These are phyloP conservation scores for Triplophysa rosa DNA, from an alignment of 2,113 vertebrate genomes.

Conservation along the genomic window DNA sequence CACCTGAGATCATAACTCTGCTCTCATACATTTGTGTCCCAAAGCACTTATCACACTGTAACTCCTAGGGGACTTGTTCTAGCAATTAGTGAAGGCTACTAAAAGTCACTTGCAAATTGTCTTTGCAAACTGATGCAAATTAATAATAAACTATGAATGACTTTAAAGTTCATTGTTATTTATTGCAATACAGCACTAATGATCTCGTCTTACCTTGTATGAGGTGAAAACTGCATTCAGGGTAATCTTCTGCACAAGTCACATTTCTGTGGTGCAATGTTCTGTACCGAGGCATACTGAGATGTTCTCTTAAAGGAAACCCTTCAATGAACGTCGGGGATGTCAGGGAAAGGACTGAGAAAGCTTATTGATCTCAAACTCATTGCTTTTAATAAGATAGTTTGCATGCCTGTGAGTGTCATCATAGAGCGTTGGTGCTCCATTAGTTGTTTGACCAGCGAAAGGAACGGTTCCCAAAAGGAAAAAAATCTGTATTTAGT, in stretches of 20 bases:
- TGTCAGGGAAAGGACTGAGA: neutral
- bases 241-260: neutral
- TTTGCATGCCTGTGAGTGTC: neutral
- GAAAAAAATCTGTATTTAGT: no score
- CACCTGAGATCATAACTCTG: neutral
- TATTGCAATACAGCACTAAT: neutral
- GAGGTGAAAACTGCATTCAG: slow-evolving; percentile 18
- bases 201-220: slow-evolving; percentile 9
- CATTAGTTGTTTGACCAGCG: neutral
- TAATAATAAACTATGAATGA: neutral
- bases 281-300: neutral
- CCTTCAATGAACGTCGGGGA: neutral
- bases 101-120: slow-evolving; percentile 6
- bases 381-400: slow-evolving; percentile 13
- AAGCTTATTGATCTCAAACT: neutral
- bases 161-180: slow-evolving; percentile 11
- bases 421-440: neutral
- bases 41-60: neutral
- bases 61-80: neutral
- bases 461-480: neutral
- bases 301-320: neutral
- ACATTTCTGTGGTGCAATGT: neutral
- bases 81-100: neutral
- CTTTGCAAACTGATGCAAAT: neutral
- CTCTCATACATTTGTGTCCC: neutral